These are phyloP conservation scores for Anseranas semipalmata DNA, from an alignment of 2,113 vertebrate genomes.

Conservation along the genomic window DNA sequence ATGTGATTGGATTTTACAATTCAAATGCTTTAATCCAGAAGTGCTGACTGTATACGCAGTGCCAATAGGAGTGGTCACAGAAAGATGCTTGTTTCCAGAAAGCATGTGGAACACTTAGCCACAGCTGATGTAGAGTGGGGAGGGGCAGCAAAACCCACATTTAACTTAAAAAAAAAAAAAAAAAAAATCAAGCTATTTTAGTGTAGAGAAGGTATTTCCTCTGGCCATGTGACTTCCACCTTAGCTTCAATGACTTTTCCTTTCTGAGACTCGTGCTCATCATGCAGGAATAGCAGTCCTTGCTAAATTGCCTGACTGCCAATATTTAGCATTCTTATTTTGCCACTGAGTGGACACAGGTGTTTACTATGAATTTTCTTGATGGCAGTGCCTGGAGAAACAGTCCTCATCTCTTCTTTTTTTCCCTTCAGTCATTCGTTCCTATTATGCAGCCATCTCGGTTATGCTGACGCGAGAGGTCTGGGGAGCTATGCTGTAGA, in stretches of 20 bases:
- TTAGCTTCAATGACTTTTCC: not conserved
- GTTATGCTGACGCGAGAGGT: not conserved
- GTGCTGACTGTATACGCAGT: not conserved
- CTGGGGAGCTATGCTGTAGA: not conserved
- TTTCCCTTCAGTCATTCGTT: not conserved
- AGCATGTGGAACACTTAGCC: not conserved
- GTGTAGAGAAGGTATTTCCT: not conserved
- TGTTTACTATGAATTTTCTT: not conserved
- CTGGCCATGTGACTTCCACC: not conserved
- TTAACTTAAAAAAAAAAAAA: not conserved
- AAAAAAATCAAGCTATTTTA: not conserved
- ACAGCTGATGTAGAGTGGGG: not conserved
- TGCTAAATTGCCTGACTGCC: not conserved
- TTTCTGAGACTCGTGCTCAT: not conserved
- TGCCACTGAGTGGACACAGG: not conserved
- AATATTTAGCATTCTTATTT: accelerated
- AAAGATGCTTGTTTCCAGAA: not conserved
- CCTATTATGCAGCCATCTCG: not conserved
- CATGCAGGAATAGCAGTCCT: not conserved
- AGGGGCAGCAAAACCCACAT: not conserved
- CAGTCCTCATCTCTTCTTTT: not conserved
- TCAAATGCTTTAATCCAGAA: not conserved
- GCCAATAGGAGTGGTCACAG: not conserved
- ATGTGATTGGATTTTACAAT: not conserved
- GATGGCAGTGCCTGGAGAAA: not conserved